Percentiles rank a stretch among this genome's conserved stretches.
Conservation (phyloP, 2,888 invertebrate genomes). For the Xestia c-nigrum region DNA sequence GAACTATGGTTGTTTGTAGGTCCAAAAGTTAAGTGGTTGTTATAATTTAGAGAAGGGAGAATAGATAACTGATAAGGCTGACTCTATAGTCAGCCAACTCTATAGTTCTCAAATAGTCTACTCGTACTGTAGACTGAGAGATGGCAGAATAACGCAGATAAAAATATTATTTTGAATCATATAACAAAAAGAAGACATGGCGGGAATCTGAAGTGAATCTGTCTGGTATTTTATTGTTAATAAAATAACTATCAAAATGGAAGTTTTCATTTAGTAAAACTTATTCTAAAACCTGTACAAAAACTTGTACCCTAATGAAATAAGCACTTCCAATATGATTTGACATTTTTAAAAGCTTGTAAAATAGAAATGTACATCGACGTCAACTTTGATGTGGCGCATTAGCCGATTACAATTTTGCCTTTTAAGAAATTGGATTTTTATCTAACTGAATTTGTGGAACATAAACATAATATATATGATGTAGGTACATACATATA, state of each 20-base stretch:
- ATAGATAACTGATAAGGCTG: conserved; percentile 7
- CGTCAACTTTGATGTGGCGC: conserved; percentile 32
- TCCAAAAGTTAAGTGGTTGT: conserved; percentile 37
- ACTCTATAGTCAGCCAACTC: too few relatives aligned
- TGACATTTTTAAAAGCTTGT: conserved; percentile 35
- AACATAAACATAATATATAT: conserved; percentile 26
- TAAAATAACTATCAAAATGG: not conserved
- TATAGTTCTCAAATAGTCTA: not conserved
- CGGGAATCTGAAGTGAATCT: not conserved
- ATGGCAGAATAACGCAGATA: not conserved
- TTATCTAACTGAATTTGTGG: conserved; percentile 35
- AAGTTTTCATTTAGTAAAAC: not conserved
- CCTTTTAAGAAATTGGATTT: conserved; percentile 55
- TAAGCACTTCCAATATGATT: conserved; percentile 43
- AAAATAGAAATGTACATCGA: conserved; percentile 25
- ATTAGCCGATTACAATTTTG: conserved; percentile 54
- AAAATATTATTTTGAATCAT: not conserved
- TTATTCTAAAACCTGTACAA: not conserved
- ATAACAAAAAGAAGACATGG: not conserved
- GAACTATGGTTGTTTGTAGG: conserved; percentile 5
- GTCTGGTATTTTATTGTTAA: not conserved
- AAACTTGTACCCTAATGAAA: conserved; percentile 32
- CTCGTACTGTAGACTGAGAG: not conserved
- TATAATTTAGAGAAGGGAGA: conserved; percentile 27
- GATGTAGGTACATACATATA: conserved; percentile 1